Conservation (phyloP, 2,888 invertebrate species). For the Dryomyza anilis region DNA sequence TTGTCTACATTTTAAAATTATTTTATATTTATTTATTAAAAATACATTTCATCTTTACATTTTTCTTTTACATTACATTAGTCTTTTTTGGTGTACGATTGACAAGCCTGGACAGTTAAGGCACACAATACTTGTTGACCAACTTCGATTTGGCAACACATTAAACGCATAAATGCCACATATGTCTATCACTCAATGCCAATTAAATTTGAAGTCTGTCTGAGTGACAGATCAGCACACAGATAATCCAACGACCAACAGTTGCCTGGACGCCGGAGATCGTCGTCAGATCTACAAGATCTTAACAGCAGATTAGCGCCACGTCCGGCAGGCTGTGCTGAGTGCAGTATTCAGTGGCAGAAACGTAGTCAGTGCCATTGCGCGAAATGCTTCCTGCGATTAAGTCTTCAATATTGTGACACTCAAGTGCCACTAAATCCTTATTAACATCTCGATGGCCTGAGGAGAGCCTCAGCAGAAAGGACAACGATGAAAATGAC, state of each 20-base stretch:
- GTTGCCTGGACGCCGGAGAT: not conserved
- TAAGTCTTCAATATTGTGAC: slow-evolving; percentile 27
- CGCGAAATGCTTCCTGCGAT: slow-evolving; percentile 24
- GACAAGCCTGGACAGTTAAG: not conserved
- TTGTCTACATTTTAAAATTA: too few relatives aligned
- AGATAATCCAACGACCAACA: slow-evolving; percentile 2
- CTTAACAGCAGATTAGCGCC: slow-evolving; percentile 19
- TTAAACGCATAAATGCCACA: not conserved
- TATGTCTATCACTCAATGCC: slow-evolving; percentile 8
- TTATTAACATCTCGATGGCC: not conserved
- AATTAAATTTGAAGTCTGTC: slow-evolving; percentile 1
- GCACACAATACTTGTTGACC: too few relatives aligned
- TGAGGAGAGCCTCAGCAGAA: not conserved
- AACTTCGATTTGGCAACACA: not conserved
- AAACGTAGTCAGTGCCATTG: too few relatives aligned
- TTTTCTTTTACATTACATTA: too few relatives aligned
- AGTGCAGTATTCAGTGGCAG: too few relatives aligned
- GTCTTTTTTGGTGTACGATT: too few relatives aligned
- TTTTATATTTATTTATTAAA: too few relatives aligned
- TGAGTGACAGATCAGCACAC: not conserved
- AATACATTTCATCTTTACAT: too few relatives aligned
- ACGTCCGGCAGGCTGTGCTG: slow-evolving; percentile 10
- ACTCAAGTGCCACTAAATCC: slow-evolving; percentile 19
- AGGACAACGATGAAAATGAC: not conserved
- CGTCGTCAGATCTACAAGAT: slow-evolving; percentile 11